Evolutionary conservation across 2,888 invertebrate genomes (phyloP), one percentile per base, ranked within the genome.

Genomic region (Cephonodes hylas): DNA sequence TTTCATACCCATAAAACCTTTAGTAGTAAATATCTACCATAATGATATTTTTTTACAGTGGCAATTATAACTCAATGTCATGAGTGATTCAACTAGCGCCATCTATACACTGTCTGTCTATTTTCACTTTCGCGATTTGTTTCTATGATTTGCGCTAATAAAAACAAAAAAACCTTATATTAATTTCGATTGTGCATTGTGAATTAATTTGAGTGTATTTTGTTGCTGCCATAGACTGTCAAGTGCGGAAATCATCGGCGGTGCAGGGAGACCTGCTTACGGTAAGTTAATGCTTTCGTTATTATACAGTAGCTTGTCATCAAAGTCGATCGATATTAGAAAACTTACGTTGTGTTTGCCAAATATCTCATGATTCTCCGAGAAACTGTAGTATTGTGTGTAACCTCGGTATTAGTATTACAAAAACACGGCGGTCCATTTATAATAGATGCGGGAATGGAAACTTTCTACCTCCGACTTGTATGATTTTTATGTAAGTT

Each of bases 261-360:
- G 72, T 66, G 72, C 67, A 63, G 64, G 65, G 71, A 69, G 70
- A 72, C 73, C 58, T 38, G 45, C 46, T 46, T 59, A 63, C 31
- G 60, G 58, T 63, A 48, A 59, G 53, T 45, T 59, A 31, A 57
- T 60, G 53, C 53, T 56, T 44, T 60, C 58, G 45, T 20, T 38
- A 44, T 27, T 57, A 45, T 63, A 60, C 31, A 56, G 38, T 57
- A 48, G 46, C 58, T 59, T 73, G 74, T 75, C 73, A 79, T 74
- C 75, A 81, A 80, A 76, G 75, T 78, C 88, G 89, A 91, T 91
- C 91, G 88, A 91, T 91, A 89, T 72, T 82, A 84, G 69, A 85
- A 84, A 83, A 84, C 74, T 73, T 77, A 69, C 74, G 70, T 80
- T 80, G 74, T 78, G 76, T 72, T 75, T 63, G 63, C 60, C 66